A percentile compares a stretch with the other conserved stretches of the same genome.
Evolutionary conservation across 2,113 vertebrate species (phyloP).

Genomic region (Probosciger aterrimus): DNA sequence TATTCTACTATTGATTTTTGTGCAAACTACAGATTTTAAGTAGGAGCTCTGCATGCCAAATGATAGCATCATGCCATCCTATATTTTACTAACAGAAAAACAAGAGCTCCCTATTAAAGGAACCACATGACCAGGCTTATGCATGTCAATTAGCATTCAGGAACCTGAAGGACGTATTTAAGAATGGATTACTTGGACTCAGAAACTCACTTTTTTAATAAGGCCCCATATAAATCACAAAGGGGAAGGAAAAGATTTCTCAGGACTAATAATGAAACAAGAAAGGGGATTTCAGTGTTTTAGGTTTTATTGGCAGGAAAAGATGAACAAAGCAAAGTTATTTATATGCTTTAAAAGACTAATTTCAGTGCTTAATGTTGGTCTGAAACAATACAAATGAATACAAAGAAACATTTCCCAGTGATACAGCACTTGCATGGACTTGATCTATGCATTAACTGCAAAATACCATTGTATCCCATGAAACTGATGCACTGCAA

Average conservation of each 20-base stretch:
- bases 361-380: neutral
- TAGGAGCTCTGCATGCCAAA: neutral
- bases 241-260: neutral
- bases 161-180: neutral
- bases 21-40: constrained; percentile 3
- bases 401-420: neutral
- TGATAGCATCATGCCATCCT: neutral
- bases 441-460: neutral
- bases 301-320: neutral
- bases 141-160: neutral
- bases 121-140: neutral
- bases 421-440: neutral
- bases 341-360: neutral
- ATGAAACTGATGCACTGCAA: neutral
- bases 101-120: neutral
- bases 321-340: neutral
- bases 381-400: neutral
- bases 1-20: constrained; percentile 3
- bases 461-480: neutral
- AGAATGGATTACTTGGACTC: neutral
- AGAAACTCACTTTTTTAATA: neutral
- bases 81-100: constrained; percentile 8
- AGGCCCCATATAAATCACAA: neutral
- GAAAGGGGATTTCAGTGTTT: neutral
- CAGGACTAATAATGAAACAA: neutral